Evolutionary conservation across 2,888 invertebrate genomes (phyloP).

Genomic region (Rotaria macrura): DNA sequence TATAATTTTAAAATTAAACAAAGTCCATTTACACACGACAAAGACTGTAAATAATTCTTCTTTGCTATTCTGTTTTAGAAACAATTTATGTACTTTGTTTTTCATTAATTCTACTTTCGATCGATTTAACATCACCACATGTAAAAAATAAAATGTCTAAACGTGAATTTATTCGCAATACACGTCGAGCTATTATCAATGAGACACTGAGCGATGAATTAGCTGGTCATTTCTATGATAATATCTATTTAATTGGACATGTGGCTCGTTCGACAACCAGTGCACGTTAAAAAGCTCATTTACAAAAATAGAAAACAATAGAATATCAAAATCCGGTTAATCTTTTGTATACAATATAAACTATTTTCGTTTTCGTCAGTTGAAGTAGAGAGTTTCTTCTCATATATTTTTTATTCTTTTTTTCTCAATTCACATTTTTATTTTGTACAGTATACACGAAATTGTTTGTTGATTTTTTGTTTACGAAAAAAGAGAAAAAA

Average conservation of each 20-base stretch:
- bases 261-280: conserved; percentile 41
- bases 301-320: no score
- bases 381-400: no score
- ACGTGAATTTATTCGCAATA: conserved; percentile 53
- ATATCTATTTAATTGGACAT: conserved; percentile 53
- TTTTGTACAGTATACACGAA: no score
- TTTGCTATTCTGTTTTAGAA: conserved; percentile 45
- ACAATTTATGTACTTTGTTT: conserved; percentile 52
- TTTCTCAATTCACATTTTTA: no score
- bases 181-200: conserved; percentile 46
- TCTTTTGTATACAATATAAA: no score
- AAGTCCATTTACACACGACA: conserved; percentile 30
- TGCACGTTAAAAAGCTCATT: background rate
- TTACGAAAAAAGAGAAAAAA: no score
- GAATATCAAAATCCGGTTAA: background rate
- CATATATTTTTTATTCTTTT: no score
- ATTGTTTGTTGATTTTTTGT: no score
- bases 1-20: no score
- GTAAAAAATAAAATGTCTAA: conserved; percentile 55
- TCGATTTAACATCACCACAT: conserved; percentile 52
- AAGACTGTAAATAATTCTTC: background rate
- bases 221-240: conserved; percentile 53
- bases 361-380: no score
- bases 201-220: conserved; percentile 49
- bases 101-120: conserved; percentile 53